Evolutionary conservation across 2,113 vertebrate genomes (phyloP).

Genomic region (Genyomyrus donnyi): DNA sequence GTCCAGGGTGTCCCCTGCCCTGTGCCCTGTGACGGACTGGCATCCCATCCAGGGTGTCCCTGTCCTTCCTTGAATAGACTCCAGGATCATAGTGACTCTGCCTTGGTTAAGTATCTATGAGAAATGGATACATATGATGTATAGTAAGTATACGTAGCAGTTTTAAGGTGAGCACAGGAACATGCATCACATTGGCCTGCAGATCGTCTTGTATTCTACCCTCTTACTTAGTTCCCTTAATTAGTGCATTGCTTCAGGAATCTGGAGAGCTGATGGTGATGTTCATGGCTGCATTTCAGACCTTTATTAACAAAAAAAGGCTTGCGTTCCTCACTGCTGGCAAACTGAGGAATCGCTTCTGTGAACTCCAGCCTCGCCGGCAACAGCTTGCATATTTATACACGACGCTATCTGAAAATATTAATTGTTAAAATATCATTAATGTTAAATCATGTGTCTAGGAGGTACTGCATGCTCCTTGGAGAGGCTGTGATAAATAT

Average conservation of each 20-base stretch:
- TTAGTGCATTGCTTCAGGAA: neutral
- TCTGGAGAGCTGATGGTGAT: neutral
- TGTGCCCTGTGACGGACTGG: neutral
- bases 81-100: neutral
- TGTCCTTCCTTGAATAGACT: neutral
- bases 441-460: neutral
- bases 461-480: neutral
- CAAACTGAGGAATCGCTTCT: neutral
- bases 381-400: neutral
- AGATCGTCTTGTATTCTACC: neutral
- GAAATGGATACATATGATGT: neutral
- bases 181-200: neutral
- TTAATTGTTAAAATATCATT: neutral
- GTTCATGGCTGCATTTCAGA: neutral
- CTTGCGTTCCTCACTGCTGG: neutral
- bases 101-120: neutral
- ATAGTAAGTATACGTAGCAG: neutral
- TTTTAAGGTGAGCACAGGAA: neutral
- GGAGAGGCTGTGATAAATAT: neutral
- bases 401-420: neutral
- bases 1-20: neutral
- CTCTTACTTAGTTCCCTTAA: neutral
- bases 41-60: neutral
- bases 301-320: neutral
- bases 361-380: neutral